A percentile compares a stretch with the other conserved stretches of the same genome.
These are phyloP conservation scores for Drosophila nebulosa DNA, from an alignment of 1,140 invertebrate species.

Conservation along the genomic window DNA sequence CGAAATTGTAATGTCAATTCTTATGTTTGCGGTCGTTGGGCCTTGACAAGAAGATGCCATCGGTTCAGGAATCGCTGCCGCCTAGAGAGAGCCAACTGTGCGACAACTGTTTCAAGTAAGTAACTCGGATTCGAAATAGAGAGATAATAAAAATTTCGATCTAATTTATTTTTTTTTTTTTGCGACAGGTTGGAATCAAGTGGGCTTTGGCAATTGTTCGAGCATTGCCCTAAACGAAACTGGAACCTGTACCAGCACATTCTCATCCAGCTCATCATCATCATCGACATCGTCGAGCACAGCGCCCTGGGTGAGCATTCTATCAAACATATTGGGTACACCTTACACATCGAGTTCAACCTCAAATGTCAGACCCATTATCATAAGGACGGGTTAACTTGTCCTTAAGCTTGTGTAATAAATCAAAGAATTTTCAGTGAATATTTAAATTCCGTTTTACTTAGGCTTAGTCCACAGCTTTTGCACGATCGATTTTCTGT, in stretches of 20 bases:
- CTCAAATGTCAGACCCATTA: slow-evolving; percentile 23
- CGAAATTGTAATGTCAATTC: slow-evolving; percentile 12
- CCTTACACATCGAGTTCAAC: slow-evolving; percentile 17
- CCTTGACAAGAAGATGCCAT: slow-evolving; percentile 8
- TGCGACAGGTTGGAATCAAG: slow-evolving; percentile 23
- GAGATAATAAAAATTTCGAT: background rate
- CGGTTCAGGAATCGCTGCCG: slow-evolving; percentile 26
- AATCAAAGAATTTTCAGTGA: background rate
- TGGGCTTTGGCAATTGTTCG: slow-evolving; percentile 22
- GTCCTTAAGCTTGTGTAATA: background rate
- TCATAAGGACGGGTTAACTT: slow-evolving; percentile 22
- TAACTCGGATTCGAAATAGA: background rate
- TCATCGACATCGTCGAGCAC: slow-evolving; percentile 13
- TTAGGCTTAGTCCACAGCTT: background rate
- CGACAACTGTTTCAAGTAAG: slow-evolving; percentile 27
- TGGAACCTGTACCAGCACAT: slow-evolving; percentile 26
- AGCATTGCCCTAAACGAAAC: slow-evolving; percentile 15
- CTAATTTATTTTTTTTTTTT: background rate
- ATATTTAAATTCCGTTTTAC: background rate
- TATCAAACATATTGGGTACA: slow-evolving; percentile 20
- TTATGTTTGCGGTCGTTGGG: slow-evolving; percentile 35
- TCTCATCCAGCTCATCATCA: slow-evolving; percentile 4
- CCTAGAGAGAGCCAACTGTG: slow-evolving; percentile 29
- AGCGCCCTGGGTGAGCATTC: slow-evolving; percentile 1
- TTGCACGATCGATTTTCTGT: background rate